These are phyloP conservation scores for Planococcus citri DNA, from an alignment of 1,140 invertebrate genomes.

Conservation along the genomic window DNA sequence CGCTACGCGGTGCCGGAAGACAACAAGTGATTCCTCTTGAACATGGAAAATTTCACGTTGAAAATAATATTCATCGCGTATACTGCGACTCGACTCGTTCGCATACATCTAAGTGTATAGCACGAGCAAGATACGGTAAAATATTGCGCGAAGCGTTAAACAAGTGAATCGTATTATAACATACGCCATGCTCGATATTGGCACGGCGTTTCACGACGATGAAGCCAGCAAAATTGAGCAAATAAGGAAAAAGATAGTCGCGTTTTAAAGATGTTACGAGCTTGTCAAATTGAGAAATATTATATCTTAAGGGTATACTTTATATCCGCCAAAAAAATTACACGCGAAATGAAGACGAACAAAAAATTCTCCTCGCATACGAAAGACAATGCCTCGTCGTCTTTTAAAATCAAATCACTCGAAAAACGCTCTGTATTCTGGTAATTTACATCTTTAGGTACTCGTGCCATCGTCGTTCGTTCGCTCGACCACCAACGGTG, in stretches of 20 bases:
- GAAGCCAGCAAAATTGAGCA: neutral
- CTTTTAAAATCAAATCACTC: neutral
- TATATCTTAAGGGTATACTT: neutral
- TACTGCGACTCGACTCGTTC: too few relatives aligned
- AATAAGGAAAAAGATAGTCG: neutral
- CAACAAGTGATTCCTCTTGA: too few relatives aligned
- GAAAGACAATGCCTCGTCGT: neutral
- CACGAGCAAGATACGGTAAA: too few relatives aligned
- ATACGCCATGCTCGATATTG: neutral
- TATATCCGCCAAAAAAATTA: neutral
- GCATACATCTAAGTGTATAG: too few relatives aligned
- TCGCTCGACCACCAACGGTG: too few relatives aligned
- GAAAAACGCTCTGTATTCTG: constrained; percentile 7
- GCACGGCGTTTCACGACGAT: neutral
- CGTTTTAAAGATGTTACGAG: neutral
- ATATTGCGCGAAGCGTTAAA: neutral
- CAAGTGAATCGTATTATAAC: neutral
- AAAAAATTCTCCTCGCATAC: too few relatives aligned
- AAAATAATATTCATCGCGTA: too few relatives aligned
- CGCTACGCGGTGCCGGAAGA: too few relatives aligned
- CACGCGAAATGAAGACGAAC: neutral
- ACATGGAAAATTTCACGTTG: too few relatives aligned
- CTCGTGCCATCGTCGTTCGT: too few relatives aligned
- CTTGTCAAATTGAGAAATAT: neutral
- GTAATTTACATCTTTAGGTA: neutral